A percentile compares a stretch with the other conserved stretches of the same genome.
Evolutionary conservation across 2,113 vertebrate species (phyloP).

Genomic region (Neogobius melanostomus): DNA sequence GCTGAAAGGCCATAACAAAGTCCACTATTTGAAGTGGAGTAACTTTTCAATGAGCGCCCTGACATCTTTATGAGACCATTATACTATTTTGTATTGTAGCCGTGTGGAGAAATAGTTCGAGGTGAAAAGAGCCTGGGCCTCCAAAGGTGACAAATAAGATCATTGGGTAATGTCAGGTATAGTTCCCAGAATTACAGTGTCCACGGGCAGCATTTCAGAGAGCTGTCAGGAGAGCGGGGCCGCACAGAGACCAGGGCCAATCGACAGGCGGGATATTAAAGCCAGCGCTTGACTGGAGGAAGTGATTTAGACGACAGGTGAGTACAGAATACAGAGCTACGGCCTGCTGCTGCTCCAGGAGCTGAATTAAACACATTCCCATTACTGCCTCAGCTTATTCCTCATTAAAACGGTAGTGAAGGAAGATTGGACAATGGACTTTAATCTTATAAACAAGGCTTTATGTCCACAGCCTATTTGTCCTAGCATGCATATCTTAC

Average conservation of each 20-base stretch:
- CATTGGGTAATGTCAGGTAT: slow-evolving; percentile 34
- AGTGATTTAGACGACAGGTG: slow-evolving; percentile 49
- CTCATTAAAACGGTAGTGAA: slow-evolving; percentile 1
- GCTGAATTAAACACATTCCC: slow-evolving; percentile 35
- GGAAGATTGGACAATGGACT: not conserved
- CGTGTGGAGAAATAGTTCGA: slow-evolving; percentile 18
- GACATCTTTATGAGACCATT: slow-evolving; percentile 7
- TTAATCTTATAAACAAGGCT: slow-evolving; percentile 13
- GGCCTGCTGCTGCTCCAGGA: slow-evolving; percentile 9
- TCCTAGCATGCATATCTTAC: not conserved
- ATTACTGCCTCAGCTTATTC: slow-evolving; percentile 20
- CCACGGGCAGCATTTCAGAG: slow-evolving; percentile 49
- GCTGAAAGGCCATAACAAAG: not conserved
- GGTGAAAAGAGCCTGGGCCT: slow-evolving; percentile 22
- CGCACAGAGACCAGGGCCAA: slow-evolving; percentile 50
- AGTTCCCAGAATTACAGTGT: slow-evolving; percentile 43
- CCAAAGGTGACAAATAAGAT: slow-evolving; percentile 46
- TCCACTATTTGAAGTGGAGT: slow-evolving; percentile 3
- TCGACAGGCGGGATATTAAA: slow-evolving; percentile 56
- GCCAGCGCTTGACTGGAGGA: slow-evolving; percentile 28
- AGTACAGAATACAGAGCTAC: slow-evolving; percentile 23
- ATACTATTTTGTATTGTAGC: slow-evolving; percentile 6
- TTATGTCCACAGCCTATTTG: not conserved
- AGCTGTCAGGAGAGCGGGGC: slow-evolving; percentile 50
- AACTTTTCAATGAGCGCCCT: slow-evolving; percentile 1